Conservation (phyloP, 1,140 invertebrate species). For the Bombus difficillimus region DNA sequence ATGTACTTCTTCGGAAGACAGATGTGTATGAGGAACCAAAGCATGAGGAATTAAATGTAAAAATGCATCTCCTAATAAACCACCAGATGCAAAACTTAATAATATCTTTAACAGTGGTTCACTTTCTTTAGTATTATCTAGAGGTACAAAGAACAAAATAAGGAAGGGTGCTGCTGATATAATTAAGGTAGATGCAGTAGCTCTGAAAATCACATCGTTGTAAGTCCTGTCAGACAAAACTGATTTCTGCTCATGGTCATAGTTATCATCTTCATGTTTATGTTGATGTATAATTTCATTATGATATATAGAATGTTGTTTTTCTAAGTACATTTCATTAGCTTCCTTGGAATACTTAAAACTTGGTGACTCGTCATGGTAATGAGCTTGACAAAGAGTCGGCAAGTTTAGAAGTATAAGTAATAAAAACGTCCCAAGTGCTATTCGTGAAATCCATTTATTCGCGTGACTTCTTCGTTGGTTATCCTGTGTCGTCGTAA, state of each 20-base stretch:
- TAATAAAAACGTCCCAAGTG: constrained; percentile 59
- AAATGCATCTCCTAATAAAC: constrained; percentile 97
- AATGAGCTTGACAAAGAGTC: constrained; percentile 74
- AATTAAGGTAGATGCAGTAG: constrained; percentile 93
- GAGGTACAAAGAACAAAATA: constrained; percentile 96
- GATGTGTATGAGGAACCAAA: constrained; percentile 86
- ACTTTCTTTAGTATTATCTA: constrained; percentile 93
- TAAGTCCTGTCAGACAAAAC: constrained; percentile 67
- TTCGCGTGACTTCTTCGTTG: not conserved
- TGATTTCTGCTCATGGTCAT: constrained; percentile 19
- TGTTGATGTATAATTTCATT: constrained; percentile 67
- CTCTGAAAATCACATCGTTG: constrained; percentile 89
- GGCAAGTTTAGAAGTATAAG: constrained; percentile 81
- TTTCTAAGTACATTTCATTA: constrained; percentile 84
- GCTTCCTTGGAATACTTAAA: constrained; percentile 90
- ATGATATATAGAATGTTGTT: constrained; percentile 77
- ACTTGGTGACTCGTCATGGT: constrained; percentile 84
- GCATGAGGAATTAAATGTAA: constrained; percentile 98
- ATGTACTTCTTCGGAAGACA: constrained; percentile 83
- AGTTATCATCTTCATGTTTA: constrained; percentile 58
- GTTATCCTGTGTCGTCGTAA: constrained; percentile 26
- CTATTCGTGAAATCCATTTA: constrained; percentile 51
- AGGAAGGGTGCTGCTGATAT: constrained; percentile 97
- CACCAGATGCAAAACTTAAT: constrained; percentile 97
- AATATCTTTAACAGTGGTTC: constrained; percentile 94